Conservation (phyloP, 2,113 vertebrate species). For the Heterochromis multidens region DNA sequence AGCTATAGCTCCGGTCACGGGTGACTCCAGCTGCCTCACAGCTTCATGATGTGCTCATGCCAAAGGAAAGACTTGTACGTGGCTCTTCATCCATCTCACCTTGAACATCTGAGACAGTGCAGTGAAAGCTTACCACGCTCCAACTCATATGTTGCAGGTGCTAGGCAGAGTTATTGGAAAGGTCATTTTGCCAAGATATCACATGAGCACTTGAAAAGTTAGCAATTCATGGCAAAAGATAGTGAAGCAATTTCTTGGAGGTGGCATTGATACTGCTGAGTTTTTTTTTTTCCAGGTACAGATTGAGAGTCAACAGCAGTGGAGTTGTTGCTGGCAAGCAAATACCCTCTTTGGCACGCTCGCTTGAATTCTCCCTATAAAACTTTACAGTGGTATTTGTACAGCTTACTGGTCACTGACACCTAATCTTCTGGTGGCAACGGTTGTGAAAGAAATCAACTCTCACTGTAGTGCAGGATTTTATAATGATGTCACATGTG, state of each 20-base stretch:
- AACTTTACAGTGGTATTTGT: slow-evolving; percentile 56
- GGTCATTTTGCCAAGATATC: slow-evolving; percentile 10
- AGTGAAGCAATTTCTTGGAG: background rate
- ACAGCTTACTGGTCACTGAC: slow-evolving; percentile 58
- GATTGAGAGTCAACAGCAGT: background rate
- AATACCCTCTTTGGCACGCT: slow-evolving; percentile 55
- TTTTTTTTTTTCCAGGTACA: background rate
- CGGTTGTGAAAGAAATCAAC: slow-evolving; percentile 61
- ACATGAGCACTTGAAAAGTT: background rate
- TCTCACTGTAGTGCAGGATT: slow-evolving; percentile 30
- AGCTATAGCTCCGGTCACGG: slow-evolving; percentile 10
- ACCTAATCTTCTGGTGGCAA: slow-evolving; percentile 51
- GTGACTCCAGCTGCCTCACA: slow-evolving; percentile 28
- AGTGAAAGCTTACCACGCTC: slow-evolving; percentile 29
- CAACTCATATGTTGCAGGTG: slow-evolving; percentile 40
- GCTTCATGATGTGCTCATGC: slow-evolving; percentile 15
- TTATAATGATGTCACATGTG: slow-evolving; percentile 49
- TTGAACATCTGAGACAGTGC: slow-evolving; percentile 48
- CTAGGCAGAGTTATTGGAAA: slow-evolving; percentile 5
- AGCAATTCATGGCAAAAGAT: background rate
- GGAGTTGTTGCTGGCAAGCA: slow-evolving; percentile 14
- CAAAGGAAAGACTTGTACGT: slow-evolving; percentile 24
- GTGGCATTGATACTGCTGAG: background rate
- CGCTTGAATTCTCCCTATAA: slow-evolving; percentile 58
- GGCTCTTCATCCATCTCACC: slow-evolving; percentile 40